Conservation (phyloP, 2,888 invertebrate genomes). For the Campaea margaritaria region DNA sequence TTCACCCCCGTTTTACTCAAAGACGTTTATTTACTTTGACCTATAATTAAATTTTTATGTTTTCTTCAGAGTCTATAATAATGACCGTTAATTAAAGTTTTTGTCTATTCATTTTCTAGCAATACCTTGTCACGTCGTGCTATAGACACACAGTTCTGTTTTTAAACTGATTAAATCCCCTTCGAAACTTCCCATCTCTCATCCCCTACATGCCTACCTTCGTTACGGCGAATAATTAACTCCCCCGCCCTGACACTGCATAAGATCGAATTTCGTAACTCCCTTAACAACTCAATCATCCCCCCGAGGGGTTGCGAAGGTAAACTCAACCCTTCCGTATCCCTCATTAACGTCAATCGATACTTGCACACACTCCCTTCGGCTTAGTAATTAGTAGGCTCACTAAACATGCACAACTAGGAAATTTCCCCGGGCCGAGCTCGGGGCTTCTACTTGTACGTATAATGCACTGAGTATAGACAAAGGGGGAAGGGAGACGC, state of each 20-base stretch:
- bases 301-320: conserved; percentile 56
- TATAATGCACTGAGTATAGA: conserved; percentile 81
- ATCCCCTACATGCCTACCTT: conserved; percentile 24
- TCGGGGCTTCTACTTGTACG: conserved; percentile 49
- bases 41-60: too few relatives aligned
- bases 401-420: conserved; percentile 77
- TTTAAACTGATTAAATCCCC: conserved; percentile 11
- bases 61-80: too few relatives aligned
- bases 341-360: conserved; percentile 61
- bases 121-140: too few relatives aligned
- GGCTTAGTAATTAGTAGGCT: conserved; percentile 55
- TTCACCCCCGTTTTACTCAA: too few relatives aligned
- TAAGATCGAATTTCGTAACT: conserved; percentile 56
- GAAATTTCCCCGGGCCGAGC: conserved; percentile 61
- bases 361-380: conserved; percentile 46
- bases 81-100: too few relatives aligned
- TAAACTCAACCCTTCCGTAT: conserved; percentile 67
- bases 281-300: conserved; percentile 63
- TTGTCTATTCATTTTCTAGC: too few relatives aligned
- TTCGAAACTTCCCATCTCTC: conserved; percentile 23
- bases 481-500: conserved; percentile 48
- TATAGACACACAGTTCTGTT: background rate
- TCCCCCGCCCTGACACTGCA: conserved; percentile 46
- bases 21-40: too few relatives aligned
- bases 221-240: conserved; percentile 33